Conservation (phyloP, 1,140 invertebrate species). For the Leucophenga varia region DNA sequence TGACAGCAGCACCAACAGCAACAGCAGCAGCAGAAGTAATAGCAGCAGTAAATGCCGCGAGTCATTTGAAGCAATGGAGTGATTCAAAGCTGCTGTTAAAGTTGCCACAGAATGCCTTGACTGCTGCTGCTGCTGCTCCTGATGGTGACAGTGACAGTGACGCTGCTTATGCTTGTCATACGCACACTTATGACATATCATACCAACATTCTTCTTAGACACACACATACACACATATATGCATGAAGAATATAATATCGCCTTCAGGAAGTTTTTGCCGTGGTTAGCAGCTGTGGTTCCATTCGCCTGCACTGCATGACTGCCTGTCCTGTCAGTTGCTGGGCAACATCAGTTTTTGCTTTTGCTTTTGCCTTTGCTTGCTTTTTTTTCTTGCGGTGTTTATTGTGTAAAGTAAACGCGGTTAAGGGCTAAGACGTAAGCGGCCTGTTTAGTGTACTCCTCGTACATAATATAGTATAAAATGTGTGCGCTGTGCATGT, state of each 20-base stretch:
- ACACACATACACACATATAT: slow-evolving; percentile 14
- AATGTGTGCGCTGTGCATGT: slow-evolving; percentile 2
- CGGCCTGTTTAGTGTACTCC: too few species aligned
- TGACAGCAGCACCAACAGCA: slow-evolving; percentile 2
- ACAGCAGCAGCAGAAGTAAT: neutral
- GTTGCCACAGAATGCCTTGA: too few species aligned
- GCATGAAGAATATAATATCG: too few species aligned
- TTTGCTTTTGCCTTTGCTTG: slow-evolving; percentile 1
- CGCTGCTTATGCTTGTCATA: slow-evolving; percentile 50
- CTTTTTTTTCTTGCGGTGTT: neutral
- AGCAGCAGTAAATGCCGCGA: too few species aligned
- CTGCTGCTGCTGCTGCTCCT: too few species aligned
- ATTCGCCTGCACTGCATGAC: slow-evolving; percentile 10
- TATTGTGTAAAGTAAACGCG: neutral
- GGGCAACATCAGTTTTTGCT: slow-evolving; percentile 11
- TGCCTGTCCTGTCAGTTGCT: too few species aligned
- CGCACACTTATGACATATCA: slow-evolving; percentile 49
- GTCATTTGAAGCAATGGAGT: too few species aligned
- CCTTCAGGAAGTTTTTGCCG: slow-evolving; percentile 11
- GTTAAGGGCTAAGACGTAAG: slow-evolving; percentile 23
- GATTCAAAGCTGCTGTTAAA: too few species aligned
- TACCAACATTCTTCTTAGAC: slow-evolving; percentile 20
- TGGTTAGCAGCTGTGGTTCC: slow-evolving; percentile 2
- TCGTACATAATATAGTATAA: too few species aligned
- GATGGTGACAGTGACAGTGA: slow-evolving; percentile 41